These are phyloP conservation scores for Electrophaes corylata DNA, from an alignment of 2,888 invertebrate genomes.

Conservation along the genomic window DNA sequence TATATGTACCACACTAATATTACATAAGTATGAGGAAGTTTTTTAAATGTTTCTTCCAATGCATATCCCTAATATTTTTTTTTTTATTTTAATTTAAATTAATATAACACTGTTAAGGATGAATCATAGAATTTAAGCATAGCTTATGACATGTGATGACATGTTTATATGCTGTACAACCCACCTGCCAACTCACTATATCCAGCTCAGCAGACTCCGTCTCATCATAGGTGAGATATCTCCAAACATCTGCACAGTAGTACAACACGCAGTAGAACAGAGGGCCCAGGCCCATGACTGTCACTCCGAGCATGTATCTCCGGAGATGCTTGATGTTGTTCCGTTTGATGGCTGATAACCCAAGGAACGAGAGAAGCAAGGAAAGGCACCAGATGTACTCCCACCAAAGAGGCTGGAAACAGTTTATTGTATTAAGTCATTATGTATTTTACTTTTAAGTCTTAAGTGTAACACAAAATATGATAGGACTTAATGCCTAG, in stretches of 20 bases:
- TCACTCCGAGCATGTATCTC: constrained; percentile 90
- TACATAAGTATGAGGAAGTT: too few species aligned
- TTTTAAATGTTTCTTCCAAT: too few species aligned
- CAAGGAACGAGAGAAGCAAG: constrained; percentile 92
- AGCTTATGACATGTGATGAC: too few species aligned
- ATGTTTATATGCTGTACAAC: constrained; percentile 30
- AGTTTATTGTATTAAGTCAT: too few species aligned
- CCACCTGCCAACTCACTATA: constrained; percentile 93
- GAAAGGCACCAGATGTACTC: constrained; percentile 97
- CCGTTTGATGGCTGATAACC: constrained; percentile 92
- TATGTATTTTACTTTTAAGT: too few species aligned
- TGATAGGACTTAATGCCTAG: too few species aligned
- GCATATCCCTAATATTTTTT: too few species aligned
- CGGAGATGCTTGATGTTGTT: constrained; percentile 91
- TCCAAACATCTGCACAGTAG: constrained; percentile 93
- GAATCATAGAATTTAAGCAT: too few species aligned
- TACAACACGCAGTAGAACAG: constrained; percentile 91
- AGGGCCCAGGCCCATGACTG: constrained; percentile 89
- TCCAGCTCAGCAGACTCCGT: constrained; percentile 83
- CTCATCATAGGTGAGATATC: constrained; percentile 84
- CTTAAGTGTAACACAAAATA: too few species aligned
- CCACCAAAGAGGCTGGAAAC: constrained; percentile 92
- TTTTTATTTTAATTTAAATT: too few species aligned
- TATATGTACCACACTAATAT: too few species aligned
- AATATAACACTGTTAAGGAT: too few species aligned